phyloP scores from a whole-genome alignment of 2,888 invertebrate genomes.

The Aplocera efformata region DNA sequence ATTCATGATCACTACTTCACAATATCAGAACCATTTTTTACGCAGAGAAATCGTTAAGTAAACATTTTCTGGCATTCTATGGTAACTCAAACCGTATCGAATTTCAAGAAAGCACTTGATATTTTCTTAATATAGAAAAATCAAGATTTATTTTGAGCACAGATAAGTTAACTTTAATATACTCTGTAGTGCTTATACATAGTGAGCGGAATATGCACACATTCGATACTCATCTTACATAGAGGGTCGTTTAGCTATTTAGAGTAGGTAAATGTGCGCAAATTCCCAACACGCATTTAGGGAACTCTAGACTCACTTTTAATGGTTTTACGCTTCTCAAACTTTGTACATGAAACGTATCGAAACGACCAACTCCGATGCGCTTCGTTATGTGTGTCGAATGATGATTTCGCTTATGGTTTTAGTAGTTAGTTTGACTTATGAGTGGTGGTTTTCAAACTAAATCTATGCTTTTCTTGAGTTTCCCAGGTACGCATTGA shows the following conservation, averaged over 20 bases:
- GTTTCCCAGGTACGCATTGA: slow-evolving; percentile 49
- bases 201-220: slow-evolving; percentile 31
- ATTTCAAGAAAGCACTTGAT: slow-evolving; percentile 3
- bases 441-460: slow-evolving; percentile 71
- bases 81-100: not conserved
- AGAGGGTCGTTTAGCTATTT: slow-evolving; percentile 20
- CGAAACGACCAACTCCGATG: slow-evolving; percentile 38
- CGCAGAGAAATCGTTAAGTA: too few species aligned
- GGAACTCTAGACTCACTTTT: slow-evolving; percentile 29
- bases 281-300: slow-evolving; percentile 29
- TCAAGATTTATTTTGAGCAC: slow-evolving; percentile 20
- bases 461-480: slow-evolving; percentile 66
- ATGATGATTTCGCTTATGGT: slow-evolving; percentile 72
- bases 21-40: too few species aligned
- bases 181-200: slow-evolving; percentile 33
- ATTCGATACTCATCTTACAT: slow-evolving; percentile 16
- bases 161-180: slow-evolving; percentile 28
- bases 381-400: slow-evolving; percentile 54
- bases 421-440: slow-evolving; percentile 73
- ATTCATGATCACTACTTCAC: too few species aligned
- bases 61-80: too few species aligned
- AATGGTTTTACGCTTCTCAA: slow-evolving; percentile 54
- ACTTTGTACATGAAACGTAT: slow-evolving; percentile 57
- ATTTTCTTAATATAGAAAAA: not conserved
- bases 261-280: slow-evolving; percentile 27